Evolutionary conservation across 2,113 vertebrate species (phyloP).

Genomic region (Gorsachius goisagi): DNA sequence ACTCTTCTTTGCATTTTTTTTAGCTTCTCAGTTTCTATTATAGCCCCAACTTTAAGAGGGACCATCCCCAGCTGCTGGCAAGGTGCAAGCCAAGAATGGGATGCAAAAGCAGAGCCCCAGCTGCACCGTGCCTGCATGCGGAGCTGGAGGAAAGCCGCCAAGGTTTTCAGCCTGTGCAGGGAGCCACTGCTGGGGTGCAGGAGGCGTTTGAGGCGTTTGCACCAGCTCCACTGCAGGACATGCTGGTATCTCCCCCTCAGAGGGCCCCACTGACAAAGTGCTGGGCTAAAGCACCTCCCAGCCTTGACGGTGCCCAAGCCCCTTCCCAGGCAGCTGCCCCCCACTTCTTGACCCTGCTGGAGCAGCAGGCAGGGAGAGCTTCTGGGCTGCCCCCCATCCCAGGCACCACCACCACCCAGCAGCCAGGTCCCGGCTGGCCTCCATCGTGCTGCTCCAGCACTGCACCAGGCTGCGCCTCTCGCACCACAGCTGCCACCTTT

Average conservation of each 20-base stretch:
- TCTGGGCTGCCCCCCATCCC: background rate
- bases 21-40: no score
- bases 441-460: background rate
- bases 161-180: background rate
- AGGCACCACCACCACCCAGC: background rate
- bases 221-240: background rate
- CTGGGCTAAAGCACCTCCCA: background rate
- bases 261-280: background rate
- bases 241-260: fast-evolving
- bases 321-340: background rate
- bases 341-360: background rate
- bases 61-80: no score
- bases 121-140: background rate
- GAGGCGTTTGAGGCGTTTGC: background rate
- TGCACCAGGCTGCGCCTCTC: background rate
- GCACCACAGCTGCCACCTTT: background rate
- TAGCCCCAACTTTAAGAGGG: no score
- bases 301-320: background rate
- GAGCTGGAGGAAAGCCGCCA: background rate
- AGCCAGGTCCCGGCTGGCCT: background rate
- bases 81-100: no score
- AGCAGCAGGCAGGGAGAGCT: background rate
- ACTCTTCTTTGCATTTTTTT: background rate
- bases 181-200: background rate
- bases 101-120: no score